A percentile compares a stretch with the other conserved stretches of the same genome.
Evolutionary conservation across 2,797 vertebrate genomes (phyloP).

Genomic region (Naso thynnoides): DNA sequence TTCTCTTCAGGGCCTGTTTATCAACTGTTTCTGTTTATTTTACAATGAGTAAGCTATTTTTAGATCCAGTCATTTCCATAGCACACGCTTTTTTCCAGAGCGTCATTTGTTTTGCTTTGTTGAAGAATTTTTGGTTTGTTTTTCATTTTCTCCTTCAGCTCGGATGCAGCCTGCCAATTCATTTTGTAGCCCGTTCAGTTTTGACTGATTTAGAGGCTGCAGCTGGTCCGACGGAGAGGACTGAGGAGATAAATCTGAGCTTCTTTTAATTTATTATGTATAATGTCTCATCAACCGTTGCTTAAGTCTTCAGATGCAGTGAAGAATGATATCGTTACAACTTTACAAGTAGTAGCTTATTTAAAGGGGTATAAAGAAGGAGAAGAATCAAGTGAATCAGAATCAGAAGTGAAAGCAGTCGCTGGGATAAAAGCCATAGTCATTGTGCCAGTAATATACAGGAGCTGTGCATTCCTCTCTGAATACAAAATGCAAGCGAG

Average conservation of each 20-base stretch:
- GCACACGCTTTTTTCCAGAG: slow-evolving; percentile 58
- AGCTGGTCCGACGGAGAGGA: slow-evolving; percentile 73
- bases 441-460: slow-evolving; percentile 49
- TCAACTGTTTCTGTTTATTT: slow-evolving; percentile 82
- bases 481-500: slow-evolving; percentile 64
- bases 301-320: slow-evolving; percentile 76
- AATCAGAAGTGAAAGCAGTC: slow-evolving; percentile 46
- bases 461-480: slow-evolving; percentile 55
- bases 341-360: slow-evolving; percentile 71
- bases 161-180: slow-evolving; percentile 73
- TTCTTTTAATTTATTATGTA: slow-evolving; percentile 83
- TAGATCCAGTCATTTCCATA: slow-evolving; percentile 78
- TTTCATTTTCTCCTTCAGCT: slow-evolving; percentile 60
- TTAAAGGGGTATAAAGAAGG: slow-evolving; percentile 54
- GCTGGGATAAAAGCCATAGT: slow-evolving; percentile 47
- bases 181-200: slow-evolving; percentile 73
- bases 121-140: slow-evolving; percentile 73
- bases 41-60: slow-evolving; percentile 80
- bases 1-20: slow-evolving; percentile 80
- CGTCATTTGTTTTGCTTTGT: slow-evolving; percentile 81
- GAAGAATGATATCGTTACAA: slow-evolving; percentile 76
- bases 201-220: slow-evolving; percentile 81
- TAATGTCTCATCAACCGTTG: slow-evolving; percentile 82
- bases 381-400: too few species aligned
- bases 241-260: slow-evolving; percentile 78